Conservation (phyloP, 2,797 vertebrate species). For the Crenuchus spilurus region DNA sequence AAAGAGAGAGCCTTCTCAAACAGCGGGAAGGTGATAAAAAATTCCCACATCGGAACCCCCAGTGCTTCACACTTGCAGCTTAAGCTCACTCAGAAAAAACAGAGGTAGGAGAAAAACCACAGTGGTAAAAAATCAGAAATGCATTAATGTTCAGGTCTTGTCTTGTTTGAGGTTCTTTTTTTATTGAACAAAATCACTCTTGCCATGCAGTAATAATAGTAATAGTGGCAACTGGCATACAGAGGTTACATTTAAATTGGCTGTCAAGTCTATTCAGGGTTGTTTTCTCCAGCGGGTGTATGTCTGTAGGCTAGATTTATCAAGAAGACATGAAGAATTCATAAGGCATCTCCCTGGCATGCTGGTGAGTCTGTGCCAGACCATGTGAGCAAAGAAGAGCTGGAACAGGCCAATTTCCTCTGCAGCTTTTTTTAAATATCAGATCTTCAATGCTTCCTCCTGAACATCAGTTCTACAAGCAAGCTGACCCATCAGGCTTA, state of each 20-base stretch:
- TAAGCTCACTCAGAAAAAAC: not conserved
- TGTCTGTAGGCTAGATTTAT: not conserved
- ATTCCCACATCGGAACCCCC: not conserved
- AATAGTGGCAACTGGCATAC: not conserved
- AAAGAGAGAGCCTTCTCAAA: constrained; percentile 26
- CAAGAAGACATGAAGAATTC: not conserved
- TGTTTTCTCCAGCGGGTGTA: not conserved
- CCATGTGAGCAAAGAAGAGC: not conserved
- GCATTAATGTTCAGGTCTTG: not conserved
- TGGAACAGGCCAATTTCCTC: not conserved
- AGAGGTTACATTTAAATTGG: not conserved
- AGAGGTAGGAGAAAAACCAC: not conserved
- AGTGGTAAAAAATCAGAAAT: not conserved
- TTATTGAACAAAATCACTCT: not conserved
- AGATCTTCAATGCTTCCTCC: not conserved
- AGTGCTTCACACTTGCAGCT: constrained; percentile 7
- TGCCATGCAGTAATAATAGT: not conserved
- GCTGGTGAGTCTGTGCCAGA: not conserved
- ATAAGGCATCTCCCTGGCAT: not conserved
- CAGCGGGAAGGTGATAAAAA: constrained; percentile 14
- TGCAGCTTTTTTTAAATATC: not conserved
- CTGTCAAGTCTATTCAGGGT: not conserved
- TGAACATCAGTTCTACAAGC: not conserved
- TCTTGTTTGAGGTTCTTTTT: not conserved
- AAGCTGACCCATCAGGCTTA: not conserved